A percentile compares a stretch with the other conserved stretches of the same genome.
Conservation (phyloP, 2,888 invertebrate species). For the Coleophora deauratella region DNA sequence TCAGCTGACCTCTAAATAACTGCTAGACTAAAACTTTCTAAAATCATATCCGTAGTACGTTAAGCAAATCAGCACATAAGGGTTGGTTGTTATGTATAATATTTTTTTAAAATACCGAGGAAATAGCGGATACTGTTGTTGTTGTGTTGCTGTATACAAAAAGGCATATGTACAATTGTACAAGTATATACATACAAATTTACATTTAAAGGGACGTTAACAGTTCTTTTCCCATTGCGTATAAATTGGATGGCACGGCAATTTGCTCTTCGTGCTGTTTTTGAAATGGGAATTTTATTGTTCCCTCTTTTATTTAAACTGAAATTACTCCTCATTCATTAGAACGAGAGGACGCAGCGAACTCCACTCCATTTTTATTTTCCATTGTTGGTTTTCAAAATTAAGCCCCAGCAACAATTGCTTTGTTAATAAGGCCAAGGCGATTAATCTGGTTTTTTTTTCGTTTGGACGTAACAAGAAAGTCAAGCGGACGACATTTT, state of each 20-base stretch:
- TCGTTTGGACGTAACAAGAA: constrained; percentile 35
- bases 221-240: constrained; percentile 35
- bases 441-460: constrained; percentile 49
- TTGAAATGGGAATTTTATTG: constrained; percentile 64
- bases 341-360: constrained; percentile 52
- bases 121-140: no score
- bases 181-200: no score
- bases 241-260: constrained; percentile 56
- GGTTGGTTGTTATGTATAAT: no score
- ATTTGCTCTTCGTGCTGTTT: constrained; percentile 61
- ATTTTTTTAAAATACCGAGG: no score
- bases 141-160: no score
- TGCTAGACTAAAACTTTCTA: no score
- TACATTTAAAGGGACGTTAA: constrained; percentile 1
- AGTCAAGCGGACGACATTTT: constrained; percentile 29
- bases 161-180: no score
- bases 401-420: constrained; percentile 65
- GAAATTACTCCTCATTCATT: constrained; percentile 70
- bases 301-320: constrained; percentile 65
- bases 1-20: no score
- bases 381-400: constrained; percentile 69
- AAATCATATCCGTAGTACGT: no score
- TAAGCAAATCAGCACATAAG: no score
- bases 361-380: constrained; percentile 62
- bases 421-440: constrained; percentile 62